Evolutionary conservation across 2,113 vertebrate genomes (phyloP), one percentile per base, ranked within the genome.

Genomic region (Colius striatus): DNA sequence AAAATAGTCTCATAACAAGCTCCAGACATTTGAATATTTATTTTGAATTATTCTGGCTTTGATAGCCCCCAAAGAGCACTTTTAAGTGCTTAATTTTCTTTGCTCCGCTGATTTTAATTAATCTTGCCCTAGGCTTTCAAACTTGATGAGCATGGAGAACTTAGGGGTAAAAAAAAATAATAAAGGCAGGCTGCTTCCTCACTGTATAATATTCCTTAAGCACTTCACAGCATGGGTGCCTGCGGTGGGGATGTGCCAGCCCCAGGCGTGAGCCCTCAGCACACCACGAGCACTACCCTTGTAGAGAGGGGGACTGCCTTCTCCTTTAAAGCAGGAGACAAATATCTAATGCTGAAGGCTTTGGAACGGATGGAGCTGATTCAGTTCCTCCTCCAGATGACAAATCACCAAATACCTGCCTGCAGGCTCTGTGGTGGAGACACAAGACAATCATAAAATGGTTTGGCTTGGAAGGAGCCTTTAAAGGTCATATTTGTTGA

Each of bases 31-130:
- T 95, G 88, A 97, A 94, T 97, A 92, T 93, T 96, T 97, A 95
- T 95, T 97, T 95, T 86, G 76, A 94, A 95, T 95, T 95, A 95
- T 92, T 96, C 73, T 77, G 63, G 62, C 82, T 94, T 93, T 95
- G 92, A 96, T 95, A 95, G 92, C 87, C 90, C 95, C 85, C 87
- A 95, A 95, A 97, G 93, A 96, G 55, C 87, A 89, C 55, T 95
- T 96, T 84, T 85, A 96, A 97, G 92, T 87, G 73, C 76, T 95
- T 96, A 91, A 97, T 97, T 97, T 97, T 75, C 93, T 96, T 93
- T 95, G 95, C 95, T 97, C 88, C 96, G 93, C 91, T 94, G 96
- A 96, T 97, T 97, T 97, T 97, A 97, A 97, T 97, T 97, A 97
- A 95, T 97, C 88, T 96, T 95, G 95, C 96, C 84, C 89, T 74